These are phyloP conservation scores for Epiblema foenella DNA, from an alignment of 2,888 invertebrate species.

Conservation along the genomic window DNA sequence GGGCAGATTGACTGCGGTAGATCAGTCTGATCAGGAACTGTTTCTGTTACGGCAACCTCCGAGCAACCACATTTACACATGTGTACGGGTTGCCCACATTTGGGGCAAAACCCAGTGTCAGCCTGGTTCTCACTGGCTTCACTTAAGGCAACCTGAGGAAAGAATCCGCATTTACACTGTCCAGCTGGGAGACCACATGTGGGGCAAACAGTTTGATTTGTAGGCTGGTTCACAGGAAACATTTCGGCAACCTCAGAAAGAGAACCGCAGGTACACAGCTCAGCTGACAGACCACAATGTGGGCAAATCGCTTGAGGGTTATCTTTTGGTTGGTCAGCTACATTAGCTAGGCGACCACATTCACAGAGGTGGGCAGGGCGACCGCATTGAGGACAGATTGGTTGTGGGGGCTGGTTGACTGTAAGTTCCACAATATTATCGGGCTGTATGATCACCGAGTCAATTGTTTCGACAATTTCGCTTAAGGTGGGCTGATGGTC, in stretches of 20 bases:
- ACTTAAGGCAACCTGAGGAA: neutral
- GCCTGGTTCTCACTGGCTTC: neutral
- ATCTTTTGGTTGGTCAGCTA: neutral
- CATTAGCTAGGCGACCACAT: neutral
- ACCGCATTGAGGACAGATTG: conserved; percentile 5
- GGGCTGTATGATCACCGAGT: neutral
- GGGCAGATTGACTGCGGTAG: too few species aligned
- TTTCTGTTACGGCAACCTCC: too few species aligned
- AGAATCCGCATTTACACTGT: conserved; percentile 3
- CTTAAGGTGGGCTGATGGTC: neutral
- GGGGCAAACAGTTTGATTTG: neutral
- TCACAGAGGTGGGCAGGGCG: conserved; percentile 12
- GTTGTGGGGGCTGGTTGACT: neutral
- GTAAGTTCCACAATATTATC: neutral
- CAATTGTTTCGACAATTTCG: neutral
- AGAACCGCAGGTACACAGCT: neutral
- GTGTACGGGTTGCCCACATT: neutral
- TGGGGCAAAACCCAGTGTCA: neutral
- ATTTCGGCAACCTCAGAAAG: neutral
- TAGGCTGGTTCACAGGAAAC: neutral
- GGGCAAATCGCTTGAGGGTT: conserved; percentile 1
- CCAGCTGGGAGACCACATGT: neutral
- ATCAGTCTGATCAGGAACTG: too few species aligned
- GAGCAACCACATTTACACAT: neutral
- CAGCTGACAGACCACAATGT: neutral